Evolutionary conservation across 2,113 vertebrate species (phyloP).

Genomic region (Corythornis cristatus): DNA sequence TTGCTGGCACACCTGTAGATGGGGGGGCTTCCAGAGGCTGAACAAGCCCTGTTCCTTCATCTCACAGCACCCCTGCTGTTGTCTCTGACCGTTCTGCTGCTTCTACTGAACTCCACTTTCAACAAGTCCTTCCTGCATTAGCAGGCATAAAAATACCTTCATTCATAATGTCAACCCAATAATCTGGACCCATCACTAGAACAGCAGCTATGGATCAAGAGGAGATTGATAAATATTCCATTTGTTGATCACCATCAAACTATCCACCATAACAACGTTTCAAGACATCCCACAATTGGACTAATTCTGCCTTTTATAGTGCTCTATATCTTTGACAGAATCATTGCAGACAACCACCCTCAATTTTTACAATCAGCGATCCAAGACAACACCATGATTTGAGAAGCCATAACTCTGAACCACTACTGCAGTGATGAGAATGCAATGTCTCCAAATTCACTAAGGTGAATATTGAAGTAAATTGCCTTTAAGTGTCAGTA

Average conservation of each 20-base stretch:
- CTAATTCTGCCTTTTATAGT: background rate
- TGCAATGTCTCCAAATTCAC: background rate
- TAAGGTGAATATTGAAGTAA: background rate
- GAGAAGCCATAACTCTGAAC: background rate
- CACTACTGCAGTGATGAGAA: background rate
- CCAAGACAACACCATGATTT: background rate
- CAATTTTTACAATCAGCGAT: background rate
- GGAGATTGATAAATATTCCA: background rate
- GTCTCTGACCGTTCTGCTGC: background rate
- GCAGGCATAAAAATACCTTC: background rate
- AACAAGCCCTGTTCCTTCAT: background rate
- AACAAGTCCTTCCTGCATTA: background rate
- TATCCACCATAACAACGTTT: background rate
- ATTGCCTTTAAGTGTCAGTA: background rate
- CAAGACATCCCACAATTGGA: background rate
- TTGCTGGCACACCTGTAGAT: background rate
- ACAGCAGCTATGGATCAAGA: background rate
- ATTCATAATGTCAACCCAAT: background rate
- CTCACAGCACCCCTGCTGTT: background rate
- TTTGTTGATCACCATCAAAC: background rate
- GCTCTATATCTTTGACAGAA: background rate
- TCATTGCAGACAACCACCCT: background rate
- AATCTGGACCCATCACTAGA: fast-evolving
- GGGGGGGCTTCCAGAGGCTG: background rate
- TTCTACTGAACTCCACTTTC: background rate